A percentile compares a stretch with the other conserved stretches of the same genome.
These are phyloP conservation scores for Paramisgurnus dabryanus DNA, from an alignment of 2,113 vertebrate species.

Conservation along the genomic window DNA sequence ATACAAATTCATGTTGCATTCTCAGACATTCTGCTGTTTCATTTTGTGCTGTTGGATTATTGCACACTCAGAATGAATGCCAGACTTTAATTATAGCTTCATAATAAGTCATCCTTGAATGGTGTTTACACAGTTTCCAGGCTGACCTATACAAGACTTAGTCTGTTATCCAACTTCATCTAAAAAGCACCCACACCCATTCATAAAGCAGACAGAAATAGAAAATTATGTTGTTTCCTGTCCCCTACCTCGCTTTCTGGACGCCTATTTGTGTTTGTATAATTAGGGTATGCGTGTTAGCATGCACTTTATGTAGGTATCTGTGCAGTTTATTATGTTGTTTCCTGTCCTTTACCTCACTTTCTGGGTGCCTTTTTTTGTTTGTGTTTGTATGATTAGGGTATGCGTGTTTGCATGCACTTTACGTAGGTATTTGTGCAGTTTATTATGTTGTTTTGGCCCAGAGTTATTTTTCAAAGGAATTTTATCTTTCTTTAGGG, in stretches of 20 bases:
- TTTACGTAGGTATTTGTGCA: background rate
- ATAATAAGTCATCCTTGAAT: constrained; percentile 27
- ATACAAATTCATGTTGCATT: too few species aligned
- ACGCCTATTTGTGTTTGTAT: constrained; percentile 39
- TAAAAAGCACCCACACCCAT: constrained; percentile 38
- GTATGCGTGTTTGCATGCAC: background rate
- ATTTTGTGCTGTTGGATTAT: constrained; percentile 2
- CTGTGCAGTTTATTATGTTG: constrained; percentile 52
- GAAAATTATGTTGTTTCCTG: constrained; percentile 69
- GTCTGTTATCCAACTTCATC: constrained; percentile 42
- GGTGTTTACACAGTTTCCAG: constrained; percentile 53
- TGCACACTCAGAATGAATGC: background rate
- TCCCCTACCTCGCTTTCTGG: constrained; percentile 51
- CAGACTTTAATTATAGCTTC: constrained; percentile 28
- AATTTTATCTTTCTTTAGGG: background rate
- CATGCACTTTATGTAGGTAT: background rate
- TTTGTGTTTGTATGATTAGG: constrained; percentile 6
- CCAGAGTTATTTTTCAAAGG: background rate
- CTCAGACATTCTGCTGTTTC: background rate
- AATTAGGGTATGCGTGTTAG: background rate
- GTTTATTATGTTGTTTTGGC: background rate
- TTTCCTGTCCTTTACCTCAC: constrained; percentile 64
- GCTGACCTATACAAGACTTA: constrained; percentile 23
- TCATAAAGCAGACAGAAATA: constrained; percentile 61
- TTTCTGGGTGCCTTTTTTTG: constrained; percentile 53